Conservation (phyloP, 2,113 vertebrate genomes). For the Campylomormyrus numenius region DNA sequence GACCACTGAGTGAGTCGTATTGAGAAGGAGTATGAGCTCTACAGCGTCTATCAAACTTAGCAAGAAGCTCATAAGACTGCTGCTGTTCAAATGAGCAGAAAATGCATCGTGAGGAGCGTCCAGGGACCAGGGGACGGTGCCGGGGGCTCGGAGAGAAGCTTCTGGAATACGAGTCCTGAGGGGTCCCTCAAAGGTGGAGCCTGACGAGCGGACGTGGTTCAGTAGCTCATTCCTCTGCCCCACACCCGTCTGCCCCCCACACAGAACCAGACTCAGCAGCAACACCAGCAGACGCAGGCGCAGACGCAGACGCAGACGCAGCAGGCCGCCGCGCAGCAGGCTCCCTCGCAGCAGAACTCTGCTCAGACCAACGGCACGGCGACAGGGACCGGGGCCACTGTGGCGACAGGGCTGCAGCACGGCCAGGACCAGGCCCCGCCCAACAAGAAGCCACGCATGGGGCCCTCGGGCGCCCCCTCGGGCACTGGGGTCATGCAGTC, state of each 20-base stretch:
- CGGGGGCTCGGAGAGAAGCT: background rate
- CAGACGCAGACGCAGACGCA: conserved; percentile 70
- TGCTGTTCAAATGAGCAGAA: background rate
- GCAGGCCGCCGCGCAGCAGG: conserved; percentile 56
- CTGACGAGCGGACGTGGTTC: background rate
- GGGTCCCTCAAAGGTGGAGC: background rate
- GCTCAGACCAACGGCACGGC: conserved; percentile 82
- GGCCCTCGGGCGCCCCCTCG: conserved; percentile 78
- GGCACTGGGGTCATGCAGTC: conserved; percentile 81
- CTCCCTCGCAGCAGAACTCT: conserved; percentile 72
- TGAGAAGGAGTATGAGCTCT: too few relatives aligned
- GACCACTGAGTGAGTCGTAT: too few relatives aligned
- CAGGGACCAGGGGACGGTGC: background rate
- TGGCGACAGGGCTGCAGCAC: conserved; percentile 71
- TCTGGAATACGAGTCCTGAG: background rate
- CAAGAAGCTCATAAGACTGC: too few relatives aligned
- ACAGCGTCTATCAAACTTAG: too few relatives aligned
- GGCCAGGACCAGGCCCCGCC: conserved; percentile 83
- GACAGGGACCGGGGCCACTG: conserved; percentile 34
- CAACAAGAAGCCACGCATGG: conserved; percentile 89
- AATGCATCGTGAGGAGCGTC: background rate
- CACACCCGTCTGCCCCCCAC: background rate
- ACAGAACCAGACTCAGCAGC: conserved; percentile 86
- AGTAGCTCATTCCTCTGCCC: background rate
- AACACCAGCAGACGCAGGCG: conserved; percentile 75